These are phyloP conservation scores for Melieria picta DNA, from an alignment of 2,888 invertebrate species.

Conservation along the genomic window DNA sequence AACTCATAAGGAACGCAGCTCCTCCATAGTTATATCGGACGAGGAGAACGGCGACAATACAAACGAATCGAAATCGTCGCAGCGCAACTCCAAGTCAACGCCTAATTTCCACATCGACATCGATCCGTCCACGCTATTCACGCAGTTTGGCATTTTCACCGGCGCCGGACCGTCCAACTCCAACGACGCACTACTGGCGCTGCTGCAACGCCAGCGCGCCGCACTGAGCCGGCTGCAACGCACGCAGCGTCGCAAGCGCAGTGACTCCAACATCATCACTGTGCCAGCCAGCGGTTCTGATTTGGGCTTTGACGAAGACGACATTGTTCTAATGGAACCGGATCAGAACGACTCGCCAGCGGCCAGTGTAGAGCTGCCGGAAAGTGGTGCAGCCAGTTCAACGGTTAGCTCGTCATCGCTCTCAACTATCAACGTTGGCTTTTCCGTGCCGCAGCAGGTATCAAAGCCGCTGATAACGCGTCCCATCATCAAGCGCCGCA, in stretches of 20 bases:
- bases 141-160: conserved; percentile 39
- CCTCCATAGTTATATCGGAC: conserved; percentile 50
- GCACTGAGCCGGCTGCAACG: conserved; percentile 46
- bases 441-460: conserved; percentile 38
- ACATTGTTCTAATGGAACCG: conserved; percentile 58
- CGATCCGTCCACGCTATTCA: conserved; percentile 37
- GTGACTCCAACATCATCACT: conserved; percentile 38
- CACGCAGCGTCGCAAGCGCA: conserved; percentile 44
- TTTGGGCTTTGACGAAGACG: conserved; percentile 51
- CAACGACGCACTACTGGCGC: conserved; percentile 56
- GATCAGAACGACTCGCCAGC: conserved; percentile 37
- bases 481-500: conserved; percentile 57
- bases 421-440: neutral
- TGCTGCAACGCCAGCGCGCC: conserved; percentile 55
- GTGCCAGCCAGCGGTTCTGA: conserved; percentile 46
- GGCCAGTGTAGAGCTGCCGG: neutral
- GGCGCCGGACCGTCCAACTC: conserved; percentile 42
- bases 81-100: conserved; percentile 26
- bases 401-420: conserved; percentile 1
- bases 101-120: conserved; percentile 39
- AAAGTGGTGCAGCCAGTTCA: conserved; percentile 5
- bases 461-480: conserved; percentile 48
- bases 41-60: conserved; percentile 14
- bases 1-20: conserved; percentile 27
- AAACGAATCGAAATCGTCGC: conserved; percentile 5